Percentiles rank a stretch among this genome's conserved stretches.
Conservation (phyloP, 2,888 invertebrate genomes). For the Drosophila glabriapex region DNA sequence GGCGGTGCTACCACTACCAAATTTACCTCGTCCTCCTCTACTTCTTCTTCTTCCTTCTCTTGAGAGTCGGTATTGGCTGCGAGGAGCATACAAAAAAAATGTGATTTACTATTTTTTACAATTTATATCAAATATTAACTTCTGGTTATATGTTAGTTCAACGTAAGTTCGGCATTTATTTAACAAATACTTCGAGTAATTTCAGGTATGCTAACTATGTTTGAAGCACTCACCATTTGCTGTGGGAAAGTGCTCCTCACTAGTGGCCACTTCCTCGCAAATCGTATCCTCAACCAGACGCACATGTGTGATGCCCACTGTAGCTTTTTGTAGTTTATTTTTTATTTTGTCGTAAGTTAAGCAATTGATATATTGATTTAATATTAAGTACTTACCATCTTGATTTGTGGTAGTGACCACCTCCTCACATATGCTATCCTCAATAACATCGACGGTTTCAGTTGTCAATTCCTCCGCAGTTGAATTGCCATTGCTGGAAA, state of each 20-base stretch:
- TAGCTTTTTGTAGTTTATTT: slow-evolving; percentile 3
- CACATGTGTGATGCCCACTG: background rate
- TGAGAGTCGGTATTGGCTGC: background rate
- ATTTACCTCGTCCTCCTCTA: background rate
- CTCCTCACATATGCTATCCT: slow-evolving; percentile 61
- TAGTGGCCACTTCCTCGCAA: slow-evolving; percentile 41
- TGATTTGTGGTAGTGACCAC: slow-evolving; percentile 11
- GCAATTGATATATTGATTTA: background rate
- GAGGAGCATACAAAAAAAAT: background rate
- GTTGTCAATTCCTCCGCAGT: background rate
- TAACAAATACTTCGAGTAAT: background rate
- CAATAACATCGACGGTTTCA: slow-evolving; percentile 35
- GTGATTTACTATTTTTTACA: background rate
- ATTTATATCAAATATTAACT: background rate
- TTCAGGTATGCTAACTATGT: background rate
- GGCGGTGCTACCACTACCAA: slow-evolving; percentile 7
- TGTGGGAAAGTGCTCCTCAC: background rate
- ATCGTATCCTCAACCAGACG: slow-evolving; percentile 39
- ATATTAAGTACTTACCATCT: slow-evolving; percentile 33
- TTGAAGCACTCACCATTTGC: slow-evolving; percentile 23
- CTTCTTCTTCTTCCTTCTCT: background rate
- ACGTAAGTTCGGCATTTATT: background rate
- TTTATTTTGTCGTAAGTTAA: background rate
- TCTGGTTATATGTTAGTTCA: background rate
- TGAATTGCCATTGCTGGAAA: background rate